Percentiles rank a stretch among this genome's conserved stretches.
Evolutionary conservation across 1,140 invertebrate genomes (phyloP).

Genomic region (Arion vulgaris): DNA sequence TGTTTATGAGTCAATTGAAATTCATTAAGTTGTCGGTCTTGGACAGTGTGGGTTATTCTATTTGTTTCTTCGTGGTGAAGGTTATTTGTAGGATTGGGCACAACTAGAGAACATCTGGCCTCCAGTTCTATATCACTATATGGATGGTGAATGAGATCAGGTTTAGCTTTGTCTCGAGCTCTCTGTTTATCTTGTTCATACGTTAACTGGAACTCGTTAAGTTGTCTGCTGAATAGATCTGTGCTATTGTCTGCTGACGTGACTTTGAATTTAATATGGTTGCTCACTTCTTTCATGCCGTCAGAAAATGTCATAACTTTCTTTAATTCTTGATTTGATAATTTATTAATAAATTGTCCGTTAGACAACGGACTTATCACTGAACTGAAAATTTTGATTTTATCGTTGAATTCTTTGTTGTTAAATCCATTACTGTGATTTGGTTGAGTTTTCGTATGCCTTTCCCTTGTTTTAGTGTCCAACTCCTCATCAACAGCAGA

Average conservation of each 20-base stretch:
- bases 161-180: too few relatives aligned
- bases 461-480: neutral
- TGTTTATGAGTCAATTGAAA: neutral
- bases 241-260: neutral
- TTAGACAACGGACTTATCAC: neutral
- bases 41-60: too few relatives aligned
- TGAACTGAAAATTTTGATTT: neutral
- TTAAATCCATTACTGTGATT: neutral
- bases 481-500: neutral
- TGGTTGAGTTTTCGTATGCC: too few relatives aligned
- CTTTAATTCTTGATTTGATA: neutral
- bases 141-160: too few relatives aligned
- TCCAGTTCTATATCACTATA: too few relatives aligned
- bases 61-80: too few relatives aligned
- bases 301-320: neutral
- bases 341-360: neutral
- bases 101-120: too few relatives aligned
- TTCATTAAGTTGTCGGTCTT: neutral
- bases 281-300: neutral
- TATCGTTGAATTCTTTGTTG: neutral
- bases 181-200: neutral
- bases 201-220: neutral
- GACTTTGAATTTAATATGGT: neutral
- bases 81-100: too few relatives aligned
- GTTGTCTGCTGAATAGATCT: neutral